Percentiles rank a stretch among this genome's conserved stretches.
phyloP scores from a whole-genome alignment of 2,888 invertebrate genomes.

The Limnephilus marmoratus region DNA sequence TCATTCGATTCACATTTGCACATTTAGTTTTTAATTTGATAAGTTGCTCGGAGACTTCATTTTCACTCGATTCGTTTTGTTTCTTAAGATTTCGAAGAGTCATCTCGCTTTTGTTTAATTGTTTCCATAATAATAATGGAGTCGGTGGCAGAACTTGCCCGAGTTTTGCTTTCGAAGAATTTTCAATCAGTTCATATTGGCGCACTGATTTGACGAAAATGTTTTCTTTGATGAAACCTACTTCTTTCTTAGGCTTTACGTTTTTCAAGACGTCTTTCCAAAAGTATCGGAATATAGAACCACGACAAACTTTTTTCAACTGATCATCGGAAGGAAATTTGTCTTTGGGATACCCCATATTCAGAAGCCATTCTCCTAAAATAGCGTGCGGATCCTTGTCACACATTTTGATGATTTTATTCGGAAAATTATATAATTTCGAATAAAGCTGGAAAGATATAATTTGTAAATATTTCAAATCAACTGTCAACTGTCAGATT shows the following conservation, averaged over 20 bases:
- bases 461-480: background rate
- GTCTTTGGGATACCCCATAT: constrained; percentile 59
- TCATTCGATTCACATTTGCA: constrained; percentile 10
- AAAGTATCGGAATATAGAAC: constrained; percentile 56
- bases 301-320: constrained; percentile 57
- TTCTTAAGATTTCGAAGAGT: constrained; percentile 4
- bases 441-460: background rate
- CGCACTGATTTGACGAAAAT: constrained; percentile 55
- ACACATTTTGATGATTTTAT: constrained; percentile 44
- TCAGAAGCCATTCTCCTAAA: constrained; percentile 58
- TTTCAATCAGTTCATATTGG: constrained; percentile 51
- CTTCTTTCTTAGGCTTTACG: constrained; percentile 58
- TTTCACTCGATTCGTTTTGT: constrained; percentile 25
- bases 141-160: constrained; percentile 56
- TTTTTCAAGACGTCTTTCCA: constrained; percentile 58
- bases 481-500: constrained; percentile 29
- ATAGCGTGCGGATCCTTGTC: constrained; percentile 49
- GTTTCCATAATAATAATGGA: constrained; percentile 46
- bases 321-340: constrained; percentile 57
- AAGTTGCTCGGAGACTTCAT: constrained; percentile 10
- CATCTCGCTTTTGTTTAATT: constrained; percentile 15
- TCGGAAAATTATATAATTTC: background rate
- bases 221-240: constrained; percentile 50
- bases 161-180: constrained; percentile 54
- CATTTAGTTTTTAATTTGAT: constrained; percentile 55